phyloP scores from a whole-genome alignment of 2,888 invertebrate genomes.

The Chirona hameri region DNA sequence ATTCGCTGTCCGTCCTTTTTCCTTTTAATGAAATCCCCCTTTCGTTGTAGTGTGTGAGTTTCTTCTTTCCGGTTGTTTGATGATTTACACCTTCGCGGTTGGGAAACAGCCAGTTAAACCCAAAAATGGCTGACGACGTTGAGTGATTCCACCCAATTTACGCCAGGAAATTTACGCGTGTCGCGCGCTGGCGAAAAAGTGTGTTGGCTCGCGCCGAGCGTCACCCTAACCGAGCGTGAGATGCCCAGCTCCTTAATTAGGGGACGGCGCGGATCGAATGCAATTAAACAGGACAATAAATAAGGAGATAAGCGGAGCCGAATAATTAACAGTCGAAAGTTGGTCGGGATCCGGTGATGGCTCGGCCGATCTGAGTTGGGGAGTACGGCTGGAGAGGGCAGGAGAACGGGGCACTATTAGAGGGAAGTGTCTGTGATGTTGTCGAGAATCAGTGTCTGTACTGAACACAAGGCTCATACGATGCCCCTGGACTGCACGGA shows the following conservation, averaged over 20 bases:
- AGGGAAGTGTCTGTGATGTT: not conserved
- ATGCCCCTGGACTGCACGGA: too few relatives aligned
- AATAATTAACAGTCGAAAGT: conserved; percentile 12
- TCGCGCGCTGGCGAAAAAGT: not conserved
- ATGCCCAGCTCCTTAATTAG: conserved; percentile 8
- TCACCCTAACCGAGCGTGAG: conserved; percentile 1
- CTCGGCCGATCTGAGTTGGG: not conserved
- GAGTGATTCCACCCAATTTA: conserved; percentile 23
- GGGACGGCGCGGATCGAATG: not conserved
- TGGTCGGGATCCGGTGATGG: not conserved
- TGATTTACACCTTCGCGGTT: not conserved
- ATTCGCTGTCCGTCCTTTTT: too few relatives aligned
- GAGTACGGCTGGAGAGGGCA: not conserved
- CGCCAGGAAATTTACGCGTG: not conserved
- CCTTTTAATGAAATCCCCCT: too few relatives aligned
- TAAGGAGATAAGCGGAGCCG: conserved; percentile 25
- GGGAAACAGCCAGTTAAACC: not conserved
- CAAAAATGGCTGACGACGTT: not conserved
- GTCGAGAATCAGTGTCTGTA: too few relatives aligned
- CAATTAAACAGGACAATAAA: conserved; percentile 28
- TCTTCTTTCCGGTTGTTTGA: not conserved
- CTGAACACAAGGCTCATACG: too few relatives aligned
- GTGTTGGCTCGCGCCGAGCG: not conserved
- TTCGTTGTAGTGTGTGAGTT: too few relatives aligned
- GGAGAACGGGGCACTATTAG: not conserved